phyloP scores from a whole-genome alignment of 2,888 invertebrate species.

The Caenorhabditis imperialis region DNA sequence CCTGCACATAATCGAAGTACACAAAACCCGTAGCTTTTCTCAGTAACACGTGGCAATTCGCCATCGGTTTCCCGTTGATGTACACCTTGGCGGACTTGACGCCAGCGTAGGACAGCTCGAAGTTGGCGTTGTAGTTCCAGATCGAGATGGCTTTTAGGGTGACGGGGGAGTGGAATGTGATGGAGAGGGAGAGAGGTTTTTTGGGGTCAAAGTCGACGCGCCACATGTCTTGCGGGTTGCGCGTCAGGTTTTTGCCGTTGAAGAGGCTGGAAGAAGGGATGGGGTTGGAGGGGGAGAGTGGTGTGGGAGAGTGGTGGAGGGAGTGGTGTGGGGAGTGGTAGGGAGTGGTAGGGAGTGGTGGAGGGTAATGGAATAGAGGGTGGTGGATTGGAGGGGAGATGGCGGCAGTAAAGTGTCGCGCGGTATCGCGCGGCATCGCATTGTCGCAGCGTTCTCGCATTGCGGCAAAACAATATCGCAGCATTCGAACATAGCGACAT shows the following conservation, averaged over 20 bases:
- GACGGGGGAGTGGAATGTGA: conserved; percentile 58
- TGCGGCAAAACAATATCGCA: too few relatives aligned
- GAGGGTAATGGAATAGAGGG: too few relatives aligned
- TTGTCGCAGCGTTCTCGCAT: too few relatives aligned
- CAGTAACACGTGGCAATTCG: conserved; percentile 81
- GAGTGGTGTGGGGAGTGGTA: too few relatives aligned
- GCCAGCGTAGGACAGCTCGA: conserved; percentile 82
- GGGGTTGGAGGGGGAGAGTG: too few relatives aligned
- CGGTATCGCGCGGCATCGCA: too few relatives aligned
- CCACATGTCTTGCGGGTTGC: conserved; percentile 83
- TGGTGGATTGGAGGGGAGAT: too few relatives aligned
- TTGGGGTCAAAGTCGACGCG: conserved; percentile 77
- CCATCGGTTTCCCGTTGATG: conserved; percentile 79
- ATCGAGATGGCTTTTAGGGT: conserved; percentile 82
- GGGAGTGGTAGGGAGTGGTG: too few relatives aligned
- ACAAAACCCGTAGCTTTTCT: conserved; percentile 83
- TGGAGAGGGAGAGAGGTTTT: conserved; percentile 64
- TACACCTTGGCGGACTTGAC: conserved; percentile 79
- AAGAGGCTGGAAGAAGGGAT: conserved; percentile 82
- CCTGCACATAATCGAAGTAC: conserved; percentile 87
- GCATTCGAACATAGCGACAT: too few relatives aligned
- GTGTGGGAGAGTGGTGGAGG: too few relatives aligned
- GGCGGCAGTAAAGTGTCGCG: too few relatives aligned
- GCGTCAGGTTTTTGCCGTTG: conserved; percentile 85
- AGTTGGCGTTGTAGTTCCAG: conserved; percentile 88